Conservation (phyloP, 2,797 vertebrate species). For the Chloroceryle amazona region DNA sequence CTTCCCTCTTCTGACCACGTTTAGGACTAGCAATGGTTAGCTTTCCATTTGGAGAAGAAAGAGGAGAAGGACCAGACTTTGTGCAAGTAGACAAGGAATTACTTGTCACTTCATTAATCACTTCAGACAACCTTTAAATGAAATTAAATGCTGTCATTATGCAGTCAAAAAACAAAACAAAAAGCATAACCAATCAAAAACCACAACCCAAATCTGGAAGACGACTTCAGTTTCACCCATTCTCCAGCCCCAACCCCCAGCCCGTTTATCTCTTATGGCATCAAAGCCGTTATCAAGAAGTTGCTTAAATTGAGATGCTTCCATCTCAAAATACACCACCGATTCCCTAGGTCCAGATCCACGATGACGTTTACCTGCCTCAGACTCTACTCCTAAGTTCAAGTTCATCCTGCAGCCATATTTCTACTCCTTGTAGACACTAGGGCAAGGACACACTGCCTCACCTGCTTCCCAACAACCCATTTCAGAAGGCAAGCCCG, state of each 20-base stretch:
- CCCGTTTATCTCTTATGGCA: neutral
- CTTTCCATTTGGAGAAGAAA: constrained; percentile 87
- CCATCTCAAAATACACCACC: neutral
- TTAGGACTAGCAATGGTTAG: constrained; percentile 87
- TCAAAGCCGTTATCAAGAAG: neutral
- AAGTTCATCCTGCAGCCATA: neutral
- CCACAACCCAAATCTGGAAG: neutral
- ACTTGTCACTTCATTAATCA: constrained; percentile 79
- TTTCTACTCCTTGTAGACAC: neutral
- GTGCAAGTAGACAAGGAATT: constrained; percentile 84
- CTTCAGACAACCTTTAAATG: constrained; percentile 81
- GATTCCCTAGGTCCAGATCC: neutral
- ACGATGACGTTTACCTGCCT: rapidly evolving
- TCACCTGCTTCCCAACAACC: too few species aligned
- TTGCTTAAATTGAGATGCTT: neutral
- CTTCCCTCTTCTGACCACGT: constrained; percentile 86
- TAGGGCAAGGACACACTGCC: neutral
- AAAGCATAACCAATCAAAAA: too few species aligned
- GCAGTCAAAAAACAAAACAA: too few species aligned
- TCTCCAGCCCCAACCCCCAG: neutral
- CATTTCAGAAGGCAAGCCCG: rapidly evolving
- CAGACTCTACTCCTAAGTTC: neutral
- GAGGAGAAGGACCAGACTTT: constrained; percentile 83
- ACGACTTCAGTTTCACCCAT: neutral
- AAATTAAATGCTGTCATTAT: neutral